phyloP scores from a whole-genome alignment of 2,797 vertebrate species.

The Pipistrellus kuhlii region DNA sequence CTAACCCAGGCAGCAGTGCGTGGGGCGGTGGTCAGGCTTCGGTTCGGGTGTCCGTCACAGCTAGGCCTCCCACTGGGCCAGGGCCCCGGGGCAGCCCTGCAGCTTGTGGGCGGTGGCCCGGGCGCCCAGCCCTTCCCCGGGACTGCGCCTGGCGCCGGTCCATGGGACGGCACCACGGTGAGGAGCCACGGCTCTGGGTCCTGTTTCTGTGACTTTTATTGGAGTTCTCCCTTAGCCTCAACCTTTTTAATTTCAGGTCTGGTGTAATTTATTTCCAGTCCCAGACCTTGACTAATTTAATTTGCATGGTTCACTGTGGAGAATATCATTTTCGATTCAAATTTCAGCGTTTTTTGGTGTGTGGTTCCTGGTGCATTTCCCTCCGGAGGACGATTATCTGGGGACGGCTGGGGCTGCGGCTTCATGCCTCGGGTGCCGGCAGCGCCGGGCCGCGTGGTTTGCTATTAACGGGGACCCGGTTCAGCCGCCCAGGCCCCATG shows the following conservation, averaged over 20 bases:
- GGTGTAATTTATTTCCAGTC: slow-evolving; percentile 68
- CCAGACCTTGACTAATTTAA: slow-evolving; percentile 73
- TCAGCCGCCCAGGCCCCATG: neutral
- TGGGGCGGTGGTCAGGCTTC: neutral
- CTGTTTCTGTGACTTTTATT: slow-evolving; percentile 36
- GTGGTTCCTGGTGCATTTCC: slow-evolving; percentile 33
- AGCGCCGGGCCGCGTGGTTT: neutral
- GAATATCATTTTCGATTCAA: slow-evolving; percentile 69
- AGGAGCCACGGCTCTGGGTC: neutral
- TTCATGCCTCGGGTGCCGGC: neutral
- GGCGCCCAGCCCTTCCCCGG: neutral
- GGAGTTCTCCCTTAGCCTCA: slow-evolving; percentile 58
- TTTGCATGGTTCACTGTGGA: slow-evolving; percentile 65
- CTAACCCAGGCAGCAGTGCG: neutral
- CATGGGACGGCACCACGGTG: accelerated
- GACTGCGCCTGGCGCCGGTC: neutral
- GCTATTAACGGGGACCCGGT: neutral
- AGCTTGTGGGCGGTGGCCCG: accelerated
- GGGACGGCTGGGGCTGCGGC: neutral
- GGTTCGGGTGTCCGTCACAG: accelerated
- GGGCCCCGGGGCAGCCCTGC: neutral
- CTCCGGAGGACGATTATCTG: neutral
- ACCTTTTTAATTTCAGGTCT: slow-evolving; percentile 68
- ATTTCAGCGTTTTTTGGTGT: slow-evolving; percentile 18
- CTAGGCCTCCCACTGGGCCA: no score